A percentile compares a stretch with the other conserved stretches of the same genome.
Conservation (phyloP, 1,140 invertebrate genomes). For the Acromyrmex echinatior region DNA sequence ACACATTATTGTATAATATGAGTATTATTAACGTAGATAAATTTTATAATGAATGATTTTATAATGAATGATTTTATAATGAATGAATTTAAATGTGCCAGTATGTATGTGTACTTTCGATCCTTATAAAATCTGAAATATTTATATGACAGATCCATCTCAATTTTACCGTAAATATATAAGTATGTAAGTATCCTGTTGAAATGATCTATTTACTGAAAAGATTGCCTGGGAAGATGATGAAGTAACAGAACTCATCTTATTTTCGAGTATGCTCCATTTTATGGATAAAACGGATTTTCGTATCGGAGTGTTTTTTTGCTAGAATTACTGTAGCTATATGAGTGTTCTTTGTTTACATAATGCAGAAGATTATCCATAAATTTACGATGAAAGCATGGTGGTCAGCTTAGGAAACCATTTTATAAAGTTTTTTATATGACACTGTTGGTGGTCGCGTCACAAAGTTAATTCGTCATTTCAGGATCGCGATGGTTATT, state of each 20-base stretch:
- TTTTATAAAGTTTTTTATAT: slow-evolving; percentile 42
- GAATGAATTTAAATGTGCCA: too few relatives aligned
- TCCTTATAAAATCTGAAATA: neutral
- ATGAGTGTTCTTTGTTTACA: neutral
- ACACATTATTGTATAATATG: neutral
- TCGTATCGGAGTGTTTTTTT: slow-evolving; percentile 20
- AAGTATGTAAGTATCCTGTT: neutral
- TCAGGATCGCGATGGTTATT: slow-evolving; percentile 18
- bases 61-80: too few relatives aligned
- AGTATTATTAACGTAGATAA: neutral
- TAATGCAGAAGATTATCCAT: slow-evolving; percentile 7
- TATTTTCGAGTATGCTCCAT: slow-evolving; percentile 12
- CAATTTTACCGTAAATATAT: slow-evolving; percentile 7
- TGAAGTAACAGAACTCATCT: neutral
- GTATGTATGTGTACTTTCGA: neutral
- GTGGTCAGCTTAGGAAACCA: slow-evolving; percentile 9
- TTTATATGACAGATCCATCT: slow-evolving; percentile 2
- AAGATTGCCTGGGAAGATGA: neutral
- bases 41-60: neutral
- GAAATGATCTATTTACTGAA: neutral
- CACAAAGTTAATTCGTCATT: slow-evolving; percentile 44
- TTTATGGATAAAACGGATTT: slow-evolving; percentile 37
- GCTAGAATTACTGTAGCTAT: neutral
- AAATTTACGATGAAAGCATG: slow-evolving; percentile 1
- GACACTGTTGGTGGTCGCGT: neutral